Percentiles rank a stretch among this genome's conserved stretches.
Conservation (phyloP, 2,113 vertebrate species). For the Indicator maculatus region DNA sequence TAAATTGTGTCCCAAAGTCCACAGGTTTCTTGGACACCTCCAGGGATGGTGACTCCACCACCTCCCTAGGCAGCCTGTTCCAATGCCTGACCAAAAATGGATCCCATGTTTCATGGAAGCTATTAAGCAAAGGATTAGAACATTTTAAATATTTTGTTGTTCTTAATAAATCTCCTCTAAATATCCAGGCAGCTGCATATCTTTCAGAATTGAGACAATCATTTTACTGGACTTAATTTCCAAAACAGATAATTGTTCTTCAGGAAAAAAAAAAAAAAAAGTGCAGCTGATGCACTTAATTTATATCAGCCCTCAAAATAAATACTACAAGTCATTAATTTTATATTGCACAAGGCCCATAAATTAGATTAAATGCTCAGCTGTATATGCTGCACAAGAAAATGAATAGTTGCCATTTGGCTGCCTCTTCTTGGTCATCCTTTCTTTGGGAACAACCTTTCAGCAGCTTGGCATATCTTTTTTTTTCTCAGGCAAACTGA, state of each 20-base stretch:
- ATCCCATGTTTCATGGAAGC: neutral
- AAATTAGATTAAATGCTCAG: conserved; percentile 38
- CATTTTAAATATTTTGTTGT: neutral
- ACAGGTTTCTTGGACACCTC: too few relatives aligned
- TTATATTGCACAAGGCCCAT: neutral
- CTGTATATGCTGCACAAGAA: conserved; percentile 18
- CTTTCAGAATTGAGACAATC: conserved; percentile 9
- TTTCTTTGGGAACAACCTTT: conserved; percentile 11
- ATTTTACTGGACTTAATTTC: conserved; percentile 5
- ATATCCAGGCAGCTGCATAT: neutral
- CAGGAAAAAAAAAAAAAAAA: conserved; percentile 1
- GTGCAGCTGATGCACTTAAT: neutral
- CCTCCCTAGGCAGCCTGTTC: too few relatives aligned
- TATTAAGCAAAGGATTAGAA: neutral
- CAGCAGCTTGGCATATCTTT: neutral
- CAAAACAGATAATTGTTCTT: conserved; percentile 7
- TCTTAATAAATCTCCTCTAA: conserved; percentile 18
- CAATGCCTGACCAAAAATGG: neutral
- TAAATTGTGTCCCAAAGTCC: too few relatives aligned
- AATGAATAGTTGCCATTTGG: conserved; percentile 28
- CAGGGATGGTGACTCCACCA: too few relatives aligned
- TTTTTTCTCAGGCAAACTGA: neutral
- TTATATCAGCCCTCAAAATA: conserved; percentile 39
- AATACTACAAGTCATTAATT: conserved; percentile 21
- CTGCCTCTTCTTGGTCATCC: neutral